A percentile compares a stretch with the other conserved stretches of the same genome.
phyloP scores from a whole-genome alignment of 2,888 invertebrate species.

The Corythucha ciliata region DNA sequence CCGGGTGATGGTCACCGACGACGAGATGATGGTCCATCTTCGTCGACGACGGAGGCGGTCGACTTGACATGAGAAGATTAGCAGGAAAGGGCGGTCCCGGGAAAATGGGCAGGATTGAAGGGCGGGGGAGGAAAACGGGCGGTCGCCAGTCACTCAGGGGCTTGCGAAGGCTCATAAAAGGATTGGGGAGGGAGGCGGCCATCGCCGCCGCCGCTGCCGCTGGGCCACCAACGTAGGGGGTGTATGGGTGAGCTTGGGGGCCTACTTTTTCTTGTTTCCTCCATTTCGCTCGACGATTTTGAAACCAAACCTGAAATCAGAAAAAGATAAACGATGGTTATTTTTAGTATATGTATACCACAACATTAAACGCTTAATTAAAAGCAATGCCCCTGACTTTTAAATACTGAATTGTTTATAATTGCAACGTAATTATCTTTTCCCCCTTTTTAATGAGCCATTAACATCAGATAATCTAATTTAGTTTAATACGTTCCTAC shows the following conservation, averaged over 20 bases:
- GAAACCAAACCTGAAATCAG: conserved; percentile 79
- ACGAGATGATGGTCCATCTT: conserved; percentile 54
- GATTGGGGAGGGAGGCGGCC: conserved; percentile 69
- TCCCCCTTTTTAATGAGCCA: too few species aligned
- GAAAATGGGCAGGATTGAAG: conserved; percentile 48
- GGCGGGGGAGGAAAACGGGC: conserved; percentile 65
- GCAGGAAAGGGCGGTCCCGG: conserved; percentile 49
- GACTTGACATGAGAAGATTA: conserved; percentile 46
- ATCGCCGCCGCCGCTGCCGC: conserved; percentile 58
- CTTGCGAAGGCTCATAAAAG: conserved; percentile 68
- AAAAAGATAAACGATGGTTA: too few species aligned
- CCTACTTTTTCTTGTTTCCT: conserved; percentile 88
- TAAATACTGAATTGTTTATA: too few species aligned
- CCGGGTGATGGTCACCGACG: conserved; percentile 13
- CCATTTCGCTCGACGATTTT: conserved; percentile 87
- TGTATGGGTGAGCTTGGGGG: conserved; percentile 82
- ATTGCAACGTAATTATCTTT: too few species aligned
- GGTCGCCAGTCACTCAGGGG: conserved; percentile 66
- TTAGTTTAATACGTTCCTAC: too few species aligned
- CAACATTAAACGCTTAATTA: too few species aligned
- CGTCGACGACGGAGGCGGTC: conserved; percentile 52
- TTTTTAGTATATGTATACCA: too few species aligned
- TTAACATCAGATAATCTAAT: too few species aligned
- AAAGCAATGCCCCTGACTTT: too few species aligned
- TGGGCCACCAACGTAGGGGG: conserved; percentile 62